A percentile compares a stretch with the other conserved stretches of the same genome.
Evolutionary conservation across 1,140 invertebrate species (phyloP).

Genomic region (Rhagoletis pomonella): DNA sequence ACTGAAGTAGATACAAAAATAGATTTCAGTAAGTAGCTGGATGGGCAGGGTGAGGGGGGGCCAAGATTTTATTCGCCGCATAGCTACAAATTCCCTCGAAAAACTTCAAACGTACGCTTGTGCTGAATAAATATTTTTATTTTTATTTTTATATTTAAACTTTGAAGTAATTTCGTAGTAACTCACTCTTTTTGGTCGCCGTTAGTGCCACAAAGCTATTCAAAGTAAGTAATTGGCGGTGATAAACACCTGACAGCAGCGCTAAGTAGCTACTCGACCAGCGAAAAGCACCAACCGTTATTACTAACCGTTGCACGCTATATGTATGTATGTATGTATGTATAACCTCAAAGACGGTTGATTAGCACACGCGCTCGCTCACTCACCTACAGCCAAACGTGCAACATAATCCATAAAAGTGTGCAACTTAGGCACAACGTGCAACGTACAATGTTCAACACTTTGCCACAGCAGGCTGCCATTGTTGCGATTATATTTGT

Average conservation of each 20-base stretch:
- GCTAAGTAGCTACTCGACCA: conserved; percentile 20
- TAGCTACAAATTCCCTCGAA: too few relatives aligned
- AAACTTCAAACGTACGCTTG: too few relatives aligned
- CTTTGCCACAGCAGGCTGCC: background rate
- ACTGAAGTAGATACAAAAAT: too few relatives aligned
- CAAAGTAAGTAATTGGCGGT: conserved; percentile 36
- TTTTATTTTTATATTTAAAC: too few relatives aligned
- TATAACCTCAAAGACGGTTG: background rate
- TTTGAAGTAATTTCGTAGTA: too few relatives aligned
- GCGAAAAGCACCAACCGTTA: background rate
- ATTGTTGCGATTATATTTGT: too few relatives aligned
- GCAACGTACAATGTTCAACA: background rate
- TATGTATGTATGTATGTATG: background rate
- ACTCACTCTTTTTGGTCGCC: background rate
- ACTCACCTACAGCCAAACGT: background rate
- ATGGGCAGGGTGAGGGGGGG: too few relatives aligned
- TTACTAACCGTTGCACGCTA: background rate
- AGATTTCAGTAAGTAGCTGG: too few relatives aligned
- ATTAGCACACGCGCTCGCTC: conserved; percentile 17
- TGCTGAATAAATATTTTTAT: too few relatives aligned
- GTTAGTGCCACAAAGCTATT: background rate
- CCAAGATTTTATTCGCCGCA: too few relatives aligned
- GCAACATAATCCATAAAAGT: background rate
- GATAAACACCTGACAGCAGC: conserved; percentile 40
- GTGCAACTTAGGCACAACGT: conserved; percentile 6